A percentile compares a stretch with the other conserved stretches of the same genome.
Evolutionary conservation across 2,113 vertebrate genomes (phyloP).

Genomic region (Clarias macrocephalus): DNA sequence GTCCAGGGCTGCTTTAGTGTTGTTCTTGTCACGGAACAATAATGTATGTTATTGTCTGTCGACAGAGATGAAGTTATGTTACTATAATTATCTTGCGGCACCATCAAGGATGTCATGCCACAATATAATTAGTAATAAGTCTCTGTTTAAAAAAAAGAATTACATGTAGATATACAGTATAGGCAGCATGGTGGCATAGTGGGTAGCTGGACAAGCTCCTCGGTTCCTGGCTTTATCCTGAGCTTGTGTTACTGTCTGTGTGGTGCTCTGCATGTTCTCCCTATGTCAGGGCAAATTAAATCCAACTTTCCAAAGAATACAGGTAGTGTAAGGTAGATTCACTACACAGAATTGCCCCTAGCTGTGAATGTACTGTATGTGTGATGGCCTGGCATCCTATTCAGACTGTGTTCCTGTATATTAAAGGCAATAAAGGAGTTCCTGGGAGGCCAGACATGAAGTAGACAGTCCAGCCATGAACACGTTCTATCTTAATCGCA

Average conservation of each 20-base stretch:
- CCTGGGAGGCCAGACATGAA: too few relatives aligned
- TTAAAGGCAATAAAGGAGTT: too few relatives aligned
- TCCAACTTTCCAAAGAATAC: neutral
- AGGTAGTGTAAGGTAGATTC: neutral
- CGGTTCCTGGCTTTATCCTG: neutral
- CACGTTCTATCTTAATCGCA: too few relatives aligned
- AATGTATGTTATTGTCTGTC: neutral
- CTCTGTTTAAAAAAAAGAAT: slow-evolving; percentile 1
- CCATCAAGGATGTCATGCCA: slow-evolving; percentile 3
- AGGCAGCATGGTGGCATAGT: neutral
- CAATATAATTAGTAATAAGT: slow-evolving; percentile 2
- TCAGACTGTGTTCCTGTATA: neutral
- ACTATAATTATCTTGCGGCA: slow-evolving; percentile 43
- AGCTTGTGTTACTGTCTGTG: neutral
- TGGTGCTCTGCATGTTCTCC: neutral
- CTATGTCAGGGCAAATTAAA: neutral
- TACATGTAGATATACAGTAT: neutral
- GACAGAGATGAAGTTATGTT: slow-evolving; percentile 10
- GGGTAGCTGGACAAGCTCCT: neutral
- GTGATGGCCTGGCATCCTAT: neutral
- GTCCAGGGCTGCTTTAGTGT: neutral
- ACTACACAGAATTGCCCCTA: neutral
- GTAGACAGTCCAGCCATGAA: too few relatives aligned
- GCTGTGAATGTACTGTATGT: neutral
- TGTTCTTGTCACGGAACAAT: slow-evolving; percentile 3